Base-by-base conservation (phyloP, 2,797 vertebrate genomes). In the Pterois miles region DNA sequence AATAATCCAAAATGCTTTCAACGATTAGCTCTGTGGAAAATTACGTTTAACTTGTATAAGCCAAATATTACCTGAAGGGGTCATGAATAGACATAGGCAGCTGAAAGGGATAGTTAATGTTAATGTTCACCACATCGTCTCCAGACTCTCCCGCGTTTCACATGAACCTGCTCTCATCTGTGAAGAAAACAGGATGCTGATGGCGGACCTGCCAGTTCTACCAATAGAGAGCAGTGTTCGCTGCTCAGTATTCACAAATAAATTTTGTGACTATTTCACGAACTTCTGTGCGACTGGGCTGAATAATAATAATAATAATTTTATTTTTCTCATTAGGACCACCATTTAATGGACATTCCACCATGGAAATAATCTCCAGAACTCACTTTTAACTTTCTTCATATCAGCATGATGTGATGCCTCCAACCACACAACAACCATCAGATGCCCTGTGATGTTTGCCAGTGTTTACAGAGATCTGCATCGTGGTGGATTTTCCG, bases 401-500 rank as follows among this genome's bases (percentile, higher is more conserved):
- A 20, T 31, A 36, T 18, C 8, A 60, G 34, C 9, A 20, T 40
- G 25, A 71, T 1, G 4, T n/a, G 23, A 52, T 20, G 65, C 33
- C 66, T 75, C n/a, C 53, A 27, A 68, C 40, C 40, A 34, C 38
- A 65, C 10, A 80, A 46, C 10, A 58, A n/a, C 25, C 43, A 23
- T 25, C 67, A 36, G 22, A 66, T 59, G 23, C 25, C 11, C 9
- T 58, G 27, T 3, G 16, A 65, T 54, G 57, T 71, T 65, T 59
- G 58, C 18, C 62, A 23, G 65, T 57, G 64, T 76, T 69, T 67
- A 31, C 58, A 54, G 59, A 62, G 69, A 33, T 75, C 79, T 75
- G 65, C 73, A 33, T 65, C 62, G 2, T 12, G 29, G 33, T 29
- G 69, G 36, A 14, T 72, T 58, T 71, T 74, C 62, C 74, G 48